Evolutionary conservation across 2,888 invertebrate genomes (phyloP).

Genomic region (Andricus quercusramuli): DNA sequence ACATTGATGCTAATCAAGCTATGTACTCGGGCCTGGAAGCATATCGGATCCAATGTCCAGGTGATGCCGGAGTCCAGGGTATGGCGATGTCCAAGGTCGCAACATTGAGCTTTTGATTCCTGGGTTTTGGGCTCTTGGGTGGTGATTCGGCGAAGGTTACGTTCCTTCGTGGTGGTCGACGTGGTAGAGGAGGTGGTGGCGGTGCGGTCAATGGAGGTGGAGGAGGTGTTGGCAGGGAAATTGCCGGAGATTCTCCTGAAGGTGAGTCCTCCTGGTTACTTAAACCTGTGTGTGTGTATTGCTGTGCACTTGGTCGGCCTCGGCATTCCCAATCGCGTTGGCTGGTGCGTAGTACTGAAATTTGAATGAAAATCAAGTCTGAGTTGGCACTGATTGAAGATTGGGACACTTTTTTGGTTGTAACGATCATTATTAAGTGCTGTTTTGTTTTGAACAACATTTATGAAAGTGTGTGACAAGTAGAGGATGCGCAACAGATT

Average conservation of each 20-base stretch:
- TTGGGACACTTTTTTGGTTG: background rate
- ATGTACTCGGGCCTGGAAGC: constrained; percentile 74
- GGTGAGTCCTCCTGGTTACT: constrained; percentile 76
- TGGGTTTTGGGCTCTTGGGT: constrained; percentile 67
- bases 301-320: constrained; percentile 89
- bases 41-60: constrained; percentile 71
- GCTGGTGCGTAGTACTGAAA: constrained; percentile 90
- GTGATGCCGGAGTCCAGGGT: constrained; percentile 75
- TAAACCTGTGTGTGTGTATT: constrained; percentile 93
- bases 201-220: constrained; percentile 64
- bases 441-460: background rate
- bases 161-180: constrained; percentile 72
- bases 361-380: background rate
- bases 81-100: constrained; percentile 72
- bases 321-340: constrained; percentile 86
- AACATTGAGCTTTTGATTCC: constrained; percentile 62
- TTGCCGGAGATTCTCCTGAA: constrained; percentile 64
- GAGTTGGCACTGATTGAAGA: background rate
- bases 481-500: background rate
- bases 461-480: background rate
- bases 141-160: constrained; percentile 76
- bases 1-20: constrained; percentile 62
- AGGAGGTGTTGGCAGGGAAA: constrained; percentile 73
- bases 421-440: background rate
- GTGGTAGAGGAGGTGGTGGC: constrained; percentile 70